Conservation (phyloP, 2,113 vertebrate species). For the Mystacornis crossleyi region DNA sequence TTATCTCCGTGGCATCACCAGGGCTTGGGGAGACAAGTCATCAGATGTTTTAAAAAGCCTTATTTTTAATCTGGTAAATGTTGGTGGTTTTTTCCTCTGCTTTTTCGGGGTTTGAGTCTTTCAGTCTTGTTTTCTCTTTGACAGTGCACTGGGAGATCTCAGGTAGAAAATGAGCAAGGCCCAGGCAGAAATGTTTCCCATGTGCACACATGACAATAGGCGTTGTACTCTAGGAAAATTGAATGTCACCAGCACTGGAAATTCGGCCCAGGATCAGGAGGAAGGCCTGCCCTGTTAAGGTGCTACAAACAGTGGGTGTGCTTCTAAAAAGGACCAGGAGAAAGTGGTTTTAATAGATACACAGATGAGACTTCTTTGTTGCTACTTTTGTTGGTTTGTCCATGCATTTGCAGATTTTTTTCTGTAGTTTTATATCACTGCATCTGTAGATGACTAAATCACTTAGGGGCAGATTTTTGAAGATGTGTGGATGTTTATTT, state of each 20-base stretch:
- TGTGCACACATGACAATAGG: accelerated
- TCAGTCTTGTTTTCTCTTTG: not conserved
- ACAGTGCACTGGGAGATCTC: not conserved
- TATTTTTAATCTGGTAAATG: not conserved
- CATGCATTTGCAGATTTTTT: not conserved
- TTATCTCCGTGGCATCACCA: not conserved
- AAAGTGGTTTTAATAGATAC: not conserved
- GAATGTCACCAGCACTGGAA: not conserved
- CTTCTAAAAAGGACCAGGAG: not conserved
- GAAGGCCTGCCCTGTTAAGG: not conserved
- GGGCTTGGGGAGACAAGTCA: not conserved
- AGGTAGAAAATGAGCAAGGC: not conserved
- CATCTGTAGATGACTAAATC: not conserved
- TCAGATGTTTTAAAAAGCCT: not conserved
- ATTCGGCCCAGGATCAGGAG: not conserved
- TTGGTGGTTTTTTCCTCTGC: not conserved
- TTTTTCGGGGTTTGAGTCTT: not conserved
- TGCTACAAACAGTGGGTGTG: not conserved
- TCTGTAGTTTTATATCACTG: not conserved
- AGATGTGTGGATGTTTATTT: constrained; percentile 6
- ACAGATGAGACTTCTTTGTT: not conserved
- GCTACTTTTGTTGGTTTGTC: not conserved
- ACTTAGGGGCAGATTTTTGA: not conserved
- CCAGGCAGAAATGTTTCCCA: not conserved
- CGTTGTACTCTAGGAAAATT: not conserved